Evolutionary conservation across 2,888 invertebrate genomes (phyloP).

Genomic region (Sarcophaga carnaria): DNA sequence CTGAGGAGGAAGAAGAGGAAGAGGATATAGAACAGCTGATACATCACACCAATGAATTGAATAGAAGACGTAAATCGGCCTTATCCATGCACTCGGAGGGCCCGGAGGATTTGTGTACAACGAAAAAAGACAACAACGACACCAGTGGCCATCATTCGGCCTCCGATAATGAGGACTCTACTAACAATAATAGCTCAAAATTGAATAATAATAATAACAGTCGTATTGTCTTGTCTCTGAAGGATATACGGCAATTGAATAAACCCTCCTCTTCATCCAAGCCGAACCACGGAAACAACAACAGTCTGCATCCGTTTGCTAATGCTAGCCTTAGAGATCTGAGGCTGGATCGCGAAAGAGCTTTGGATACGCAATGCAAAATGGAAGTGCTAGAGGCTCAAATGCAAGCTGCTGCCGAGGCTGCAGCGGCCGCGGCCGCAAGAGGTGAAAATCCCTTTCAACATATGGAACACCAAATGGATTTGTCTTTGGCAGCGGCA

Average conservation of each 20-base stretch:
- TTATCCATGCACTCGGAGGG: slow-evolving; percentile 77
- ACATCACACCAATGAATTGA: slow-evolving; percentile 76
- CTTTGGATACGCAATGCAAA: slow-evolving; percentile 78
- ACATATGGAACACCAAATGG: slow-evolving; percentile 82
- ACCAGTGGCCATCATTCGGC: slow-evolving; percentile 71
- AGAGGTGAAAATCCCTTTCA: slow-evolving; percentile 79
- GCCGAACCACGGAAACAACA: slow-evolving; percentile 68
- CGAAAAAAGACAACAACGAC: slow-evolving; percentile 76
- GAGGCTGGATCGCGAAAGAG: slow-evolving; percentile 71
- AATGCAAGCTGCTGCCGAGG: slow-evolving; percentile 80
- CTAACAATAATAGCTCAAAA: slow-evolving; percentile 77
- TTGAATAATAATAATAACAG: slow-evolving; percentile 79
- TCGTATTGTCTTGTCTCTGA: slow-evolving; percentile 81
- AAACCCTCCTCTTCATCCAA: slow-evolving; percentile 78
- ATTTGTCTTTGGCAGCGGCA: slow-evolving; percentile 81
- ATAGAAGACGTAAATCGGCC: slow-evolving; percentile 77
- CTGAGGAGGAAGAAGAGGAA: slow-evolving; percentile 73
- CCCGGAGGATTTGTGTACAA: slow-evolving; percentile 81
- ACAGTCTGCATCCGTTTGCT: slow-evolving; percentile 74
- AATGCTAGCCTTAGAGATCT: slow-evolving; percentile 76
- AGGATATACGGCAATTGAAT: slow-evolving; percentile 81
- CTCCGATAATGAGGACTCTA: slow-evolving; percentile 73
- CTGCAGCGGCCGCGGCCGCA: slow-evolving; percentile 76
- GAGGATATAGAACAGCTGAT: slow-evolving; percentile 80
- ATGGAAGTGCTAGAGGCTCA: slow-evolving; percentile 79